Percentiles rank a stretch among this genome's conserved stretches.
Evolutionary conservation across 2,797 vertebrate genomes (phyloP).

Genomic region (Arremon aurantiirostris): DNA sequence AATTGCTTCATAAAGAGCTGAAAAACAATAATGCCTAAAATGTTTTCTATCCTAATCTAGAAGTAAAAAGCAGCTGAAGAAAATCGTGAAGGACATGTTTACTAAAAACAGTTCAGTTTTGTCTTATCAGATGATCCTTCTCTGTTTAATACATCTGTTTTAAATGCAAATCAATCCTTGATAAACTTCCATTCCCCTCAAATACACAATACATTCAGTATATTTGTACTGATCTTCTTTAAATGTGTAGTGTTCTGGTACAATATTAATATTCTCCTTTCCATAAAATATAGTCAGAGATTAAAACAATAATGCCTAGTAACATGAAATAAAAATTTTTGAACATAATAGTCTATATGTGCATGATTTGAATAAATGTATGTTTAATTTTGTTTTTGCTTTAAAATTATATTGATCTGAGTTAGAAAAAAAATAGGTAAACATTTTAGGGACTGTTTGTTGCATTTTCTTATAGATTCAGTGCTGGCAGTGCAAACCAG

Average conservation of each 20-base stretch:
- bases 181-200: background rate
- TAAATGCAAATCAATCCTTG: background rate
- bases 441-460: background rate
- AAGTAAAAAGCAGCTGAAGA: background rate
- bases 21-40: background rate
- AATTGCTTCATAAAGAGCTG: slow-evolving; percentile 21
- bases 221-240: background rate
- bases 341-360: background rate
- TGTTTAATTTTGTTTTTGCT: background rate
- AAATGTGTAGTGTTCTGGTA: background rate
- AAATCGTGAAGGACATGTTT: background rate
- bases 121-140: background rate
- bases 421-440: background rate
- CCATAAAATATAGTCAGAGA: background rate
- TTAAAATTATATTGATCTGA: background rate
- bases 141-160: slow-evolving; percentile 4
- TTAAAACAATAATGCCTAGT: background rate
- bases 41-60: background rate
- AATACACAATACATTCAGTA: background rate
- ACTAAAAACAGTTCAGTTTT: background rate
- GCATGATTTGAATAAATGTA: background rate
- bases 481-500: background rate
- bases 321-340: background rate
- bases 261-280: background rate
- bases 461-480: background rate